Percentiles rank a stretch among this genome's conserved stretches.
Evolutionary conservation across 1,140 invertebrate genomes (phyloP).

Genomic region (Onthophagus taurus): DNA sequence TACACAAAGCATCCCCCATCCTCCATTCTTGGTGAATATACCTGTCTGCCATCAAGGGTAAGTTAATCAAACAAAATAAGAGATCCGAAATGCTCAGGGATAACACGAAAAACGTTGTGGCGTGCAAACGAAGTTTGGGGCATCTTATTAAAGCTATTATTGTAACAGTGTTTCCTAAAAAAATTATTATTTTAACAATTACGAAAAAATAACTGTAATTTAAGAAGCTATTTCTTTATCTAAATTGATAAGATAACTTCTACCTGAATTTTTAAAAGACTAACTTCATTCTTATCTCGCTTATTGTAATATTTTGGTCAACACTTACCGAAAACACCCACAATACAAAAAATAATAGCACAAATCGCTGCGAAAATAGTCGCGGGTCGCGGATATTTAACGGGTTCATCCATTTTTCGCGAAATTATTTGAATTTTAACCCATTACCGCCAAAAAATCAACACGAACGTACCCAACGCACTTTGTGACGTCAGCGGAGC

Average conservation of each 20-base stretch:
- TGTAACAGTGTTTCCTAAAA: conserved; percentile 72
- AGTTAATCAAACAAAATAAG: conserved; percentile 73
- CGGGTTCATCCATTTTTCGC: too few relatives aligned
- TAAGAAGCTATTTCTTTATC: conserved; percentile 3
- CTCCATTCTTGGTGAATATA: conserved; percentile 75
- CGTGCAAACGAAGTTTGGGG: conserved; percentile 65
- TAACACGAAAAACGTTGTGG: conserved; percentile 80
- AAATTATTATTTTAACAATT: too few relatives aligned
- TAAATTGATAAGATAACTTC: not conserved
- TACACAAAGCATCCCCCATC: conserved; percentile 67
- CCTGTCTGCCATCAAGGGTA: conserved; percentile 73
- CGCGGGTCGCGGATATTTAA: conserved; percentile 55
- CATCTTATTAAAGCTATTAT: conserved; percentile 65
- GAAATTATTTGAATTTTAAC: too few relatives aligned
- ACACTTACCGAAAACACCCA: conserved; percentile 65
- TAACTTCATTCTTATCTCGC: conserved; percentile 8
- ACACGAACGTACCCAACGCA: too few relatives aligned
- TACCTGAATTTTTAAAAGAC: conserved; percentile 3
- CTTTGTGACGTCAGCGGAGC: too few relatives aligned
- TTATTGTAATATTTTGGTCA: not conserved
- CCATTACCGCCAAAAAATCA: too few relatives aligned
- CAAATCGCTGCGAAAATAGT: conserved; percentile 66
- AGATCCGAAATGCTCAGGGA: conserved; percentile 78
- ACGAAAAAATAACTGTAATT: too few relatives aligned
- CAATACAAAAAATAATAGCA: conserved; percentile 65